These are phyloP conservation scores for Formica exsecta DNA, from an alignment of 1,140 invertebrate species.

Conservation along the genomic window DNA sequence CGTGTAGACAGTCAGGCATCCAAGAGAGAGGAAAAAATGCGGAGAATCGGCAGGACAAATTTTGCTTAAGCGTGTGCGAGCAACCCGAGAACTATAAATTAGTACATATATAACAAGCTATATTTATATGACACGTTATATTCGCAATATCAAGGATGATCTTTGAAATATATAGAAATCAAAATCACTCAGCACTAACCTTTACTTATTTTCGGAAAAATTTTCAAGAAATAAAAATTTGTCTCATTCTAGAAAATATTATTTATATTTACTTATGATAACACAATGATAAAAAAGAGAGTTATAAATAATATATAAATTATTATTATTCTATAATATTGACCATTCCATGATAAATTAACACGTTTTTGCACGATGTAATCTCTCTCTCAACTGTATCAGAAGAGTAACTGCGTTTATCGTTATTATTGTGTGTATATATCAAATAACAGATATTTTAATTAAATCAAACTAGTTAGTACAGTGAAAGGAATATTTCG, in stretches of 20 bases:
- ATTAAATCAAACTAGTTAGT: conserved; percentile 34
- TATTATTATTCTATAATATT: neutral
- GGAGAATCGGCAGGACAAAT: conserved; percentile 21
- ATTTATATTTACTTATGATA: conserved; percentile 4
- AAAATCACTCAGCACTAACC: neutral
- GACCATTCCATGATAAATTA: conserved; percentile 18
- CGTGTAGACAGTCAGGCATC: conserved; percentile 19
- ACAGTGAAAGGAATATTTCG: conserved; percentile 9
- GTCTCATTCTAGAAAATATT: neutral
- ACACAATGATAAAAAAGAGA: conserved; percentile 1
- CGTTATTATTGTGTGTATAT: neutral
- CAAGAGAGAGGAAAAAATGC: neutral
- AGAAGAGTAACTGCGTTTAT: conserved; percentile 9
- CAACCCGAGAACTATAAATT: conserved; percentile 7
- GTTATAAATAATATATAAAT: conserved; percentile 13
- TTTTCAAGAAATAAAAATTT: neutral
- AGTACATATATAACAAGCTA: neutral
- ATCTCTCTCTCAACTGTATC: neutral
- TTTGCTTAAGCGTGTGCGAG: neutral
- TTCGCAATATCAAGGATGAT: neutral
- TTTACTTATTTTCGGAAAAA: neutral
- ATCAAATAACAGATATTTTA: conserved; percentile 38
- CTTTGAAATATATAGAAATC: neutral
- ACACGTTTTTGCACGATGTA: neutral
- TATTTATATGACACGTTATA: neutral